These are phyloP conservation scores for Malthinus seriepunctatus DNA, from an alignment of 2,888 invertebrate genomes.

Conservation along the genomic window DNA sequence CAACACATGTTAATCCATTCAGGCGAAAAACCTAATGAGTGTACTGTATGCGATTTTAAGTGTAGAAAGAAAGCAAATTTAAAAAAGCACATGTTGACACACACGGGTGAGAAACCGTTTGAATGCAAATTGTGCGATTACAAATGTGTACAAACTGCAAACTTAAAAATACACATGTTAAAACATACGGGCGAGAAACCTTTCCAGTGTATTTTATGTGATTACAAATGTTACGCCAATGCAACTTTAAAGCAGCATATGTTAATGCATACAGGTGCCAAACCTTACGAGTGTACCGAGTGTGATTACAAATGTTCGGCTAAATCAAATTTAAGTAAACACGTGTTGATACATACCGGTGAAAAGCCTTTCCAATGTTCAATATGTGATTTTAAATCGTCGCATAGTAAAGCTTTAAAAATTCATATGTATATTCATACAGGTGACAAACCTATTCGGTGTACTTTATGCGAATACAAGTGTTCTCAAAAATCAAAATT, in stretches of 20 bases:
- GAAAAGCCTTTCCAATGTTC: background rate
- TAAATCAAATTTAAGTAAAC: background rate
- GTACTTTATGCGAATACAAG: too few relatives aligned
- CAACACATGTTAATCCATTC: background rate
- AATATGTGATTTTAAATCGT: too few relatives aligned
- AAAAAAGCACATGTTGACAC: background rate
- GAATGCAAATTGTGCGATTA: background rate
- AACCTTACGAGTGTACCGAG: background rate
- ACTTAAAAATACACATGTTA: background rate
- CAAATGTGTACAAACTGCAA: background rate
- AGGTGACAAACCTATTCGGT: too few relatives aligned
- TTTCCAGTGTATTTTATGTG: background rate
- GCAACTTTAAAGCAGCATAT: background rate
- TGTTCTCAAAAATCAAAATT: too few relatives aligned
- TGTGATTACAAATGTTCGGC: background rate
- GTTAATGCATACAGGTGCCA: background rate
- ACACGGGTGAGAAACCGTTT: background rate
- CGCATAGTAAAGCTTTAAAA: too few relatives aligned
- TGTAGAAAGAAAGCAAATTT: background rate
- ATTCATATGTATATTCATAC: too few relatives aligned
- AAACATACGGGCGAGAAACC: background rate
- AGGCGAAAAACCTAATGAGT: background rate
- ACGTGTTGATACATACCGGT: background rate
- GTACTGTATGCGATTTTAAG: background rate
- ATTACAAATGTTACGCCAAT: background rate